Percentiles rank a stretch among this genome's conserved stretches.
phyloP scores from a whole-genome alignment of 2,888 invertebrate genomes.

The Biston betularia region DNA sequence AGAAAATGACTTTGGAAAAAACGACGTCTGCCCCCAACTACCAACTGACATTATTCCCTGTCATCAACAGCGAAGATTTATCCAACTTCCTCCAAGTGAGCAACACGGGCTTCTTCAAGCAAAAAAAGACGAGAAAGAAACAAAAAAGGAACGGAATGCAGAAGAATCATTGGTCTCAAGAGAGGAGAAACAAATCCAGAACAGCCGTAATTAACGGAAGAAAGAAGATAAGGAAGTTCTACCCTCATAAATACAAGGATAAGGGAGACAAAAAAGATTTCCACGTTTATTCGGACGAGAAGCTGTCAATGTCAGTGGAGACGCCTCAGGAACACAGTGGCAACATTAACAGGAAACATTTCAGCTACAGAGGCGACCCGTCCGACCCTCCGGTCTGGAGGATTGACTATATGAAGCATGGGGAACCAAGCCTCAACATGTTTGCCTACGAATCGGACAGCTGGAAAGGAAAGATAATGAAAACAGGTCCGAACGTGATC shows the following conservation, averaged over 20 bases:
- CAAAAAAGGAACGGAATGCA: constrained; percentile 16
- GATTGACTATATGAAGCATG: constrained; percentile 78
- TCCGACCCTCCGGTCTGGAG: constrained; percentile 70
- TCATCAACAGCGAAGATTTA: constrained; percentile 69
- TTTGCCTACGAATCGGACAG: constrained; percentile 57
- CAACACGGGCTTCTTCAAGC: constrained; percentile 51
- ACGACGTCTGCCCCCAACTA: constrained; percentile 55
- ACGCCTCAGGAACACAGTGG: constrained; percentile 54
- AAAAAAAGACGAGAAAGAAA: constrained; percentile 34
- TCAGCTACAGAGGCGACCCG: constrained; percentile 58
- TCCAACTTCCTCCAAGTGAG: constrained; percentile 65
- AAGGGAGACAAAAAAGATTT: constrained; percentile 52
- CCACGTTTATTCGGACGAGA: constrained; percentile 65
- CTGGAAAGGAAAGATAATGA: constrained; percentile 64
- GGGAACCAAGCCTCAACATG: constrained; percentile 66
- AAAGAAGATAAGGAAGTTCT: constrained; percentile 75
- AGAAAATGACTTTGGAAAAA: constrained; percentile 58
- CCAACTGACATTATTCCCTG: constrained; percentile 62
- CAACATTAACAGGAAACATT: constrained; percentile 53
- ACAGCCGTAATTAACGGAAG: constrained; percentile 57
- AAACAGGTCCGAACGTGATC: constrained; percentile 60
- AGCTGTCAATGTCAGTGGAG: constrained; percentile 73
- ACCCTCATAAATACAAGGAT: constrained; percentile 77
- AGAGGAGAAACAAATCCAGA: constrained; percentile 47
- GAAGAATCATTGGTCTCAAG: constrained; percentile 49